Evolutionary conservation across 2,797 vertebrate genomes (phyloP).

Genomic region (Sciaenops ocellatus): DNA sequence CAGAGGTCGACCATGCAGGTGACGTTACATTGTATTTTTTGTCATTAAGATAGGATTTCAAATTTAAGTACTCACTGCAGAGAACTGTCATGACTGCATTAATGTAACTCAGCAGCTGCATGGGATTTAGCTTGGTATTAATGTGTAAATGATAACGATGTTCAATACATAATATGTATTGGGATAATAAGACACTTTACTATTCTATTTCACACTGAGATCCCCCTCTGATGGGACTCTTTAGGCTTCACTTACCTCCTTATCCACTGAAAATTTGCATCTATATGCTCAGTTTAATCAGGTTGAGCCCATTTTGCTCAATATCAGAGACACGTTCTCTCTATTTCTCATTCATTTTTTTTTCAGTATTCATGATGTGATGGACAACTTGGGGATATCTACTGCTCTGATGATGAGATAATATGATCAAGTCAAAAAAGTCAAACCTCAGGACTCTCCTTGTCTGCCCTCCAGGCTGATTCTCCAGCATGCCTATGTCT

Average conservation of each 20-base stretch:
- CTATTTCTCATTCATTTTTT: slow-evolving; percentile 34
- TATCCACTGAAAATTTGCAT: slow-evolving; percentile 59
- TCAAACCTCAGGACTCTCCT: background rate
- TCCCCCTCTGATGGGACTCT: slow-evolving; percentile 57
- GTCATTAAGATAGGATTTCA: background rate
- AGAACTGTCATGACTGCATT: background rate
- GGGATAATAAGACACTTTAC: slow-evolving; percentile 62
- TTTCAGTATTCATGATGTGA: slow-evolving; percentile 44
- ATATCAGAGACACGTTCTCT: slow-evolving; percentile 11
- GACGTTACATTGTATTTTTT: background rate
- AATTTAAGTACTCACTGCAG: slow-evolving; percentile 1
- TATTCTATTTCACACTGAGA: slow-evolving; percentile 59
- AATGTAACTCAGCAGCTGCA: slow-evolving; percentile 14
- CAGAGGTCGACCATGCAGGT: background rate
- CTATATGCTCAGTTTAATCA: slow-evolving; percentile 62
- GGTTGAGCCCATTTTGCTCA: slow-evolving; percentile 39
- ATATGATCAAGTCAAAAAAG: background rate
- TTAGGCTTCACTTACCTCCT: slow-evolving; percentile 57
- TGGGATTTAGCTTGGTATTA: slow-evolving; percentile 26
- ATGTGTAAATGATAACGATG: slow-evolving; percentile 50
- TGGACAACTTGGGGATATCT: slow-evolving; percentile 29
- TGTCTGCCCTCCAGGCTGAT: slow-evolving; percentile 1
- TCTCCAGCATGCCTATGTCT: background rate
- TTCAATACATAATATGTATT: slow-evolving; percentile 53
- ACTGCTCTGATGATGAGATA: slow-evolving; percentile 31